These are phyloP conservation scores for Colaptes auratus DNA, from an alignment of 2,113 vertebrate species.

Conservation along the genomic window DNA sequence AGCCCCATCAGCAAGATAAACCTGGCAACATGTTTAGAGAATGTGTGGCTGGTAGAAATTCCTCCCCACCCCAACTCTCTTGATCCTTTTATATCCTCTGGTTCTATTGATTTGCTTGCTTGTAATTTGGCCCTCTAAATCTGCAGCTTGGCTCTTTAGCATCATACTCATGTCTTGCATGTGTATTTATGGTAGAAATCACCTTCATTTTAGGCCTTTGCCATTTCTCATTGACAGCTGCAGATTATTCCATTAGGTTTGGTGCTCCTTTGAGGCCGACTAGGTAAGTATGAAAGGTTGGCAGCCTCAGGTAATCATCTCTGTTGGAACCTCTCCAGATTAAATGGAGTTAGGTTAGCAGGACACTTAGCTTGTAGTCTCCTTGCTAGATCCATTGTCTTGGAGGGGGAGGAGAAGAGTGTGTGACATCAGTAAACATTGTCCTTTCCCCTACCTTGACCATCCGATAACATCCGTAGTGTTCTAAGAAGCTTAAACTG, in stretches of 20 bases:
- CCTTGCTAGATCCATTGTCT: accelerated
- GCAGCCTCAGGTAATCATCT: background rate
- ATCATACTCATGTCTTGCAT: background rate
- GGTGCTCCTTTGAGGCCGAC: background rate
- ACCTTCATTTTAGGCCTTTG: background rate
- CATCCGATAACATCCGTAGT: slow-evolving; percentile 86
- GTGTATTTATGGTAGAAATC: background rate
- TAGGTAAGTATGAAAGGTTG: background rate
- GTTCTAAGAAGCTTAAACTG: slow-evolving; percentile 88
- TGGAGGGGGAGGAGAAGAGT: background rate
- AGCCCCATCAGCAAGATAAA: background rate
- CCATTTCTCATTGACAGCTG: background rate
- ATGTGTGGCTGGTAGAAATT: background rate
- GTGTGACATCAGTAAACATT: accelerated
- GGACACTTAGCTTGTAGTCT: background rate
- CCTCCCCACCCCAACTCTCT: background rate
- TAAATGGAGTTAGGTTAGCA: background rate
- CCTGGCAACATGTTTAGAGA: accelerated
- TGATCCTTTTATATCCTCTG: background rate
- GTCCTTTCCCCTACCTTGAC: slow-evolving; percentile 78
- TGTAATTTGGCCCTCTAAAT: background rate
- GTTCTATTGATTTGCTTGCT: background rate
- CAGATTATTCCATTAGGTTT: background rate
- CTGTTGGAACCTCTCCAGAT: background rate
- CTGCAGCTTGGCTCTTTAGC: background rate